Base-by-base conservation (phyloP, 2,888 invertebrate genomes). In the Ophion costatus region DNA sequence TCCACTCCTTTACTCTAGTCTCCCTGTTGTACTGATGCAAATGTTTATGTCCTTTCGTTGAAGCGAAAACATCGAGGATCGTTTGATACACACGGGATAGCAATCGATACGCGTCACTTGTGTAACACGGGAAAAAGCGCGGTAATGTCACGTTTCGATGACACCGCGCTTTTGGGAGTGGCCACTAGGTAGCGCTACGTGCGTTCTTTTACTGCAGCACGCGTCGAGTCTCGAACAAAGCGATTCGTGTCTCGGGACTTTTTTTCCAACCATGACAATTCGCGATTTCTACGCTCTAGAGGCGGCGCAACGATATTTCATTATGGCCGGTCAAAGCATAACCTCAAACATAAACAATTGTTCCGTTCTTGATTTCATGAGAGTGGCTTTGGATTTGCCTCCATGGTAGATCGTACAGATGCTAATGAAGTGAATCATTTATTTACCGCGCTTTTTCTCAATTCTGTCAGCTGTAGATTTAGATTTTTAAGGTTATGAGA, bases 141-240 rank as follows among this genome's bases (percentile, higher is more conserved):
- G 17, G 51, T 14, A 38, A 11, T 17, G 57, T 56, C 17, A 11
- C 5, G 22, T 20, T 73, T 73, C 38, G 6, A 22, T 59, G 38
- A 38, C 7, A 10, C n/a, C 24, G 29, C 24, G 38, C 51, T 77
- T 67, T 57, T 17, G 59, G 42, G 67, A 66, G 67, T 20, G 38
- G 74, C 80, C 80, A 74, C 20, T 51, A 59, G 66, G 38, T 57
- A n/a, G 61, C 45, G 33, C 17, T 20, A 51, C 45, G 74, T 51
- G 61, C 69, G 33, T 67, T 33, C 67, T 59, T 67, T 42, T 10
- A 67, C n/a, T 29, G 67, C 66, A 42, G 64, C n/a, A 29, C 10
- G 20, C 57, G 57, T 59, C 2, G 20, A 56, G 20, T 20, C 0
- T 24, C n/a, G 7, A 38, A 56, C 38, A 20, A 59, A 71, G 57